Evolutionary conservation across 2,113 vertebrate species (phyloP).

Genomic region (Xyliphius kryptos): DNA sequence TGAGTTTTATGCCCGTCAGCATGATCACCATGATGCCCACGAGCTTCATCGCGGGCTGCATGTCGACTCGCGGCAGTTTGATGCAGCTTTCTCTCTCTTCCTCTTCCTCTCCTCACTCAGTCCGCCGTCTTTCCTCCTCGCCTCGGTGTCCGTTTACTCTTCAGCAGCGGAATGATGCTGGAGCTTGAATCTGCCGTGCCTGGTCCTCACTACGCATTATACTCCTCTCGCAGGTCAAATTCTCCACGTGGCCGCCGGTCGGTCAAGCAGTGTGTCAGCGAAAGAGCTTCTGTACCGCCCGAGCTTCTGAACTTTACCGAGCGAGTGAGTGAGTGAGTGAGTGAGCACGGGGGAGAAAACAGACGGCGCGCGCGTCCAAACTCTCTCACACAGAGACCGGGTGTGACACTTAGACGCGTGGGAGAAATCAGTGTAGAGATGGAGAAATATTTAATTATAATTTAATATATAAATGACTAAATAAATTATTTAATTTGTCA

Average conservation of each 20-base stretch:
- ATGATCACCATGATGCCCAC: conserved; percentile 84
- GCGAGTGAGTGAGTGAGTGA: neutral
- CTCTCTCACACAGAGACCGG: conserved; percentile 3
- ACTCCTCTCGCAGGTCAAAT: neutral
- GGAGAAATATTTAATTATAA: neutral
- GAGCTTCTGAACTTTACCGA: neutral
- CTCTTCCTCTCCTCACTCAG: conserved; percentile 6
- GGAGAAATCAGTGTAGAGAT: conserved; percentile 4
- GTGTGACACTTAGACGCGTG: conserved; percentile 1
- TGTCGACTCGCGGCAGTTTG: conserved; percentile 77
- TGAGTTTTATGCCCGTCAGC: conserved; percentile 95
- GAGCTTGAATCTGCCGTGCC: conserved; percentile 61
- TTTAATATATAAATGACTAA: neutral
- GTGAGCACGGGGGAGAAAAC: too few relatives aligned
- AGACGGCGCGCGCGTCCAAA: too few relatives aligned
- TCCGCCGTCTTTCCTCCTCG: neutral
- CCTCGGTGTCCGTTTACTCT: conserved; percentile 37
- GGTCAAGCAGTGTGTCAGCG: neutral
- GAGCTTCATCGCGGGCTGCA: conserved; percentile 89
- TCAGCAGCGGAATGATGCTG: conserved; percentile 69
- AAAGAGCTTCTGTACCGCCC: neutral
- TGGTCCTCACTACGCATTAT: conserved; percentile 73
- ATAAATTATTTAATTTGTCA: neutral
- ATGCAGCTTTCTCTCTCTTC: conserved; percentile 26
- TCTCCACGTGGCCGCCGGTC: conserved; percentile 1